These are phyloP conservation scores for Lithophane semibrunnea DNA, from an alignment of 2,888 invertebrate species.

Conservation along the genomic window DNA sequence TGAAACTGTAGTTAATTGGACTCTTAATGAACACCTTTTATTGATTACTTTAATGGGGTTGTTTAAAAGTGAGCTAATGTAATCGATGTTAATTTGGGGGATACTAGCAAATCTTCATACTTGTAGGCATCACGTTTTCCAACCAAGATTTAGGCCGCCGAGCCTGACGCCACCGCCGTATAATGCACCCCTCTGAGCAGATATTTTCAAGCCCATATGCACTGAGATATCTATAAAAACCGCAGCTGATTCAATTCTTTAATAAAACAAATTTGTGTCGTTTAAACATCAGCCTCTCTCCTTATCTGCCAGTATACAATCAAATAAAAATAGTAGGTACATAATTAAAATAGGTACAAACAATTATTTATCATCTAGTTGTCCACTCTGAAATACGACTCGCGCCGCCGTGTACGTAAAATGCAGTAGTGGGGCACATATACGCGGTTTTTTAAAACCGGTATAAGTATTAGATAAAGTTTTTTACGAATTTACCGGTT, in stretches of 20 bases:
- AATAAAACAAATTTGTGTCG: background rate
- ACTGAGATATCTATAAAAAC: background rate
- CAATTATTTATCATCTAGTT: constrained; percentile 27
- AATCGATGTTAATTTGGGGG: background rate
- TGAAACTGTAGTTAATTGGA: constrained; percentile 49
- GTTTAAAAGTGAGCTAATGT: constrained; percentile 17
- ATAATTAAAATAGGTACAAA: constrained; percentile 8
- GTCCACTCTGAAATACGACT: background rate
- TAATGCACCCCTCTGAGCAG: background rate
- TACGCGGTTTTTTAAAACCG: no score
- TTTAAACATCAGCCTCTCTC: background rate
- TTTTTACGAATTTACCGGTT: no score
- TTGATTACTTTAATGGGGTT: constrained; percentile 40
- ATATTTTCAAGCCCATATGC: background rate
- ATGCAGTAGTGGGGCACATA: no score
- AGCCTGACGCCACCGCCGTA: no score
- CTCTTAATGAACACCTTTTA: constrained; percentile 42
- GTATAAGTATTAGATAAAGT: no score
- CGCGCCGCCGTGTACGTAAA: no score
- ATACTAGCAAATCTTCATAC: background rate
- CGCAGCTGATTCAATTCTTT: background rate
- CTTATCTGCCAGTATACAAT: background rate
- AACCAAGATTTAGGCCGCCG: background rate
- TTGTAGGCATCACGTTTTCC: background rate
- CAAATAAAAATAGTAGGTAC: background rate